Base-by-base conservation (phyloP, 2,113 vertebrate genomes). In the Triplophysa dalaica region DNA sequence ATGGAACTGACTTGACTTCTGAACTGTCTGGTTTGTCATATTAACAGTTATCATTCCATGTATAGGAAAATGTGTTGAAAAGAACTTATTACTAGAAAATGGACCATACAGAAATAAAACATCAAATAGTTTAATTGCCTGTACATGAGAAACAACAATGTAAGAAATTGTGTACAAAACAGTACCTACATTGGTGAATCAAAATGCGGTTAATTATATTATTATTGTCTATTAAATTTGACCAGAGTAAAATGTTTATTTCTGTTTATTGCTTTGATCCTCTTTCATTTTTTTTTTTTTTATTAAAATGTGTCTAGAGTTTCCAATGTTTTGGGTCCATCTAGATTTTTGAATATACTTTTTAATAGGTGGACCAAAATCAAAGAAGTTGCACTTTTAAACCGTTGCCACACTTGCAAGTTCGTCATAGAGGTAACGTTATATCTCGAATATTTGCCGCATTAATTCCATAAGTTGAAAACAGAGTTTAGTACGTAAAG, bases 181-280 rank as follows among this genome's bases (percentile, higher is more conserved):
- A 11, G 43, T 45, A 45, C 43, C 10, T 10, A 45, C 10, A 52
- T 16, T 17, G 4, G 4, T 16, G 16, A 52, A 52, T 5, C 16
- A 52, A 5, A 13, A 16, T 52, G 14, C 5, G 50, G 14, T 52
- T 52, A 16, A 52, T 52, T 52, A 16, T 52, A 6, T 52, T 52
- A 17, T 14, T 52, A 52, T 6, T 58, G 54, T 60, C n/a, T 16
- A 60, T 73, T 60, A 60, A 73, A 73, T 60, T 60, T 43, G 70
- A 19, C 56, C 12, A 41, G 54, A 41, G 33, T 73, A 58, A 60
- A 60, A 74, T 17, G 8, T 21, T 41, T 43, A 38, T 11, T 74
- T 73, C 29, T 41, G 10, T 14, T 58, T 60, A n/a, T 8, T 60
- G 8, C 19, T 33, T 38, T 56, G 16, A 3, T 1, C 17, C 11